phyloP scores from a whole-genome alignment of 2,113 vertebrate genomes.

The Fulica atra region DNA sequence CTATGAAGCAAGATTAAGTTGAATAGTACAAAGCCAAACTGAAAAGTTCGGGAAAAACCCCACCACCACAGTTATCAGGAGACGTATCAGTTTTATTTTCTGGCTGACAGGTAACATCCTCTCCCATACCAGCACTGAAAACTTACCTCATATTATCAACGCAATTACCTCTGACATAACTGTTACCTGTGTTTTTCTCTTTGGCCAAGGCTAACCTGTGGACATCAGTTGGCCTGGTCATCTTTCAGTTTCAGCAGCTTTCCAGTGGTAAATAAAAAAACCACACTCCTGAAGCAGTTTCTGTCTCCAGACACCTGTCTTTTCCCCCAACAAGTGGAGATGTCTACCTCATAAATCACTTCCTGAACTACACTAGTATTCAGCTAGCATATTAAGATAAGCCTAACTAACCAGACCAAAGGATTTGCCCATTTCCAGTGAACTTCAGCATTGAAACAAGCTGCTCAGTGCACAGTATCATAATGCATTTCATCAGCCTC shows the following conservation, averaged over 20 bases:
- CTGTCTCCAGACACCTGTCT: neutral
- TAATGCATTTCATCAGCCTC: neutral
- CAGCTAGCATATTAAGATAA: neutral
- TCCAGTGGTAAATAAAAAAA: neutral
- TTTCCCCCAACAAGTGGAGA: neutral
- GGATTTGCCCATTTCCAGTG: neutral
- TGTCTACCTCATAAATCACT: neutral
- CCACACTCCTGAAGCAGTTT: neutral
- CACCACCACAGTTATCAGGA: neutral
- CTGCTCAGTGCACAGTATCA: neutral
- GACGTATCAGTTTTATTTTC: neutral
- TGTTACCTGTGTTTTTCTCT: neutral
- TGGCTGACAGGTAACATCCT: neutral
- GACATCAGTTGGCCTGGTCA: neutral
- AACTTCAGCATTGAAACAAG: neutral
- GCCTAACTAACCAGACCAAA: neutral
- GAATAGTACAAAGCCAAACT: neutral
- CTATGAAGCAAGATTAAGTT: neutral
- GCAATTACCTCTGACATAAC: neutral
- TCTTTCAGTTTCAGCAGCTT: neutral
- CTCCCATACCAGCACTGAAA: neutral
- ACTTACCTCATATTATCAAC: neutral
- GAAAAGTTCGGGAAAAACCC: fast-evolving
- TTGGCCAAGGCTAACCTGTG: neutral
- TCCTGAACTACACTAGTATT: neutral